These are phyloP conservation scores for Myotis pilosus DNA, from an alignment of 2,797 vertebrate species.

Conservation along the genomic window DNA sequence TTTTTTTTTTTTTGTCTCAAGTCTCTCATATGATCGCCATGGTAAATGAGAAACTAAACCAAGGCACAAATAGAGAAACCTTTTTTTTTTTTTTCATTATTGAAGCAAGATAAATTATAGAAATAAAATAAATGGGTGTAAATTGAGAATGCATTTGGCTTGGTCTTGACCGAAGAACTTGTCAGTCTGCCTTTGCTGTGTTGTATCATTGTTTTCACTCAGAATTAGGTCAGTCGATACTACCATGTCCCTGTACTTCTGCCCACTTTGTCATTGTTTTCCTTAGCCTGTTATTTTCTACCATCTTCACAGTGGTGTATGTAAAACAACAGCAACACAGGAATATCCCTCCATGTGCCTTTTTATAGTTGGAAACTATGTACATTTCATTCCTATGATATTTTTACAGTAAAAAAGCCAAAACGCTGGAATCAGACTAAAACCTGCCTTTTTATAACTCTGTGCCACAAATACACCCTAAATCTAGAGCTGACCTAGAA, in stretches of 20 bases:
- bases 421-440: conserved; percentile 57
- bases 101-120: not conserved
- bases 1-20: not conserved
- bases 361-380: conserved; percentile 21
- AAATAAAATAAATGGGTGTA: not conserved
- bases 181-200: not conserved
- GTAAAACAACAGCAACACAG: not conserved
- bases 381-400: conserved; percentile 35
- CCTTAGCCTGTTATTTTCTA: conserved; percentile 45
- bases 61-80: not conserved
- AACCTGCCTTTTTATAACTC: conserved; percentile 27
- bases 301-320: not conserved
- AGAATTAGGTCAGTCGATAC: not conserved
- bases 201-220: not conserved
- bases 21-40: not conserved
- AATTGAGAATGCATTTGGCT: not conserved
- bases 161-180: not conserved
- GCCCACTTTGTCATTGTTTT: not conserved
- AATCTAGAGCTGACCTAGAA: conserved; percentile 63
- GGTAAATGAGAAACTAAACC: not conserved
- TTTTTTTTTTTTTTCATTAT: conserved; percentile 15
- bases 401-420: conserved; percentile 51
- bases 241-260: not conserved
- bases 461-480: not conserved
- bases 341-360: not conserved